Percentiles rank a stretch among this genome's conserved stretches.
Evolutionary conservation across 2,797 vertebrate genomes (phyloP).

Genomic region (Lepidocolaptes lacrymiger): DNA sequence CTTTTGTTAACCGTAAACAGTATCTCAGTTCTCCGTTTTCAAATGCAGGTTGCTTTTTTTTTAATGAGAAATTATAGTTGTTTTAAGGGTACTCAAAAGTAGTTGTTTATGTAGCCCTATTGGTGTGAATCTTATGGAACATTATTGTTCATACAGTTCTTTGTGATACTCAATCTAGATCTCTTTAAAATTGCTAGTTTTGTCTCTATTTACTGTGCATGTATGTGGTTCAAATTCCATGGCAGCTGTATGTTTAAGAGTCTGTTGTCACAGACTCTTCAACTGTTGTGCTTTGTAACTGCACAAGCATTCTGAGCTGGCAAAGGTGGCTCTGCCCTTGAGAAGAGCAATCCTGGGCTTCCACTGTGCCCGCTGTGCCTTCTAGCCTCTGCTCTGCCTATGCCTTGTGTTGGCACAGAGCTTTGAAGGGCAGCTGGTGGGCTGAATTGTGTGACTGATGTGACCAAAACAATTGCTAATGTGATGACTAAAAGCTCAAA

Average conservation of each 20-base stretch:
- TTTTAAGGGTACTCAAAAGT: not conserved
- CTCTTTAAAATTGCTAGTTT: not conserved
- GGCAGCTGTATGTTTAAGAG: not conserved
- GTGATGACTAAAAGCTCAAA: not conserved
- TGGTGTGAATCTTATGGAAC: not conserved
- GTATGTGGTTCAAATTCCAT: not conserved
- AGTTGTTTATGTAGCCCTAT: no score
- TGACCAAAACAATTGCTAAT: not conserved
- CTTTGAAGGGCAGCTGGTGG: not conserved
- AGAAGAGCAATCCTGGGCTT: not conserved
- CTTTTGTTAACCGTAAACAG: not conserved
- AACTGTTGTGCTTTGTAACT: not conserved
- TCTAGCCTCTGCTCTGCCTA: not conserved
- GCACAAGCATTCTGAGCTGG: not conserved
- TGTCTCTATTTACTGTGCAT: not conserved
- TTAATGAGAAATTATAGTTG: not conserved
- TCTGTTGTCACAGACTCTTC: not conserved
- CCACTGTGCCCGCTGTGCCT: not conserved
- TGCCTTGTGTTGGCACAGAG: not conserved
- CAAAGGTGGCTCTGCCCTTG: not conserved
- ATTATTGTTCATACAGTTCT: not conserved
- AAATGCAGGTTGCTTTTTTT: not conserved
- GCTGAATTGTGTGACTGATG: not conserved
- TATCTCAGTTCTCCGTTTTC: not conserved
- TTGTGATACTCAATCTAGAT: accelerated